Conservation (phyloP, 2,888 invertebrate genomes). For the Xanthorhoe designata region DNA sequence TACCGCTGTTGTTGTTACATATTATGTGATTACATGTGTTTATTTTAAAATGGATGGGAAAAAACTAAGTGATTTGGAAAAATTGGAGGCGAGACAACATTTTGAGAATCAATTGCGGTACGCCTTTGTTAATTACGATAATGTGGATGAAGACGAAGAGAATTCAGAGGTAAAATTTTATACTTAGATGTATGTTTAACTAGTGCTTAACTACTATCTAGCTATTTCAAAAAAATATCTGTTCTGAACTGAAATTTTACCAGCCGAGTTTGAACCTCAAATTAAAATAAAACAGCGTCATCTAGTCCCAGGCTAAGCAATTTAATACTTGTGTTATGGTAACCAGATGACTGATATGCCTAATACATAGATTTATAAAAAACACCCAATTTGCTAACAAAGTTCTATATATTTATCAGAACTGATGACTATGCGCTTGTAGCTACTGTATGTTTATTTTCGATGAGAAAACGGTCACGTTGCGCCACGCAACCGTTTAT, state of each 20-base stretch:
- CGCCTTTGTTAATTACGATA: constrained; percentile 74
- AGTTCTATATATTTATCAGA: too few relatives aligned
- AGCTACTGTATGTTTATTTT: not conserved
- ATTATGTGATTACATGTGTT: not conserved
- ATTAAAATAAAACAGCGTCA: too few relatives aligned
- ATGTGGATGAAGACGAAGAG: constrained; percentile 72
- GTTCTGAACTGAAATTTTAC: too few relatives aligned
- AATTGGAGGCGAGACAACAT: constrained; percentile 69
- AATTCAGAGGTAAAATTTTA: constrained; percentile 65
- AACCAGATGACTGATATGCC: too few relatives aligned
- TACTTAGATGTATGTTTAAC: not conserved
- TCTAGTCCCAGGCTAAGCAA: too few relatives aligned
- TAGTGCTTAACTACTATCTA: too few relatives aligned
- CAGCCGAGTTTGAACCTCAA: too few relatives aligned
- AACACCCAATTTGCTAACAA: too few relatives aligned
- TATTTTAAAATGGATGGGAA: constrained; percentile 39
- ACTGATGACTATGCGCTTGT: not conserved
- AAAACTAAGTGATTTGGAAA: constrained; percentile 63
- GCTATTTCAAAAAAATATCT: too few relatives aligned
- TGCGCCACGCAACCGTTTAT: constrained; percentile 63
- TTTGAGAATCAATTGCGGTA: constrained; percentile 77
- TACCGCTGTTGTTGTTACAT: not conserved
- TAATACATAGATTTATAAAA: too few relatives aligned
- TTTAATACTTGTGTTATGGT: too few relatives aligned
- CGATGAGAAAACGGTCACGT: constrained; percentile 28